Evolutionary conservation across 2,113 vertebrate species (phyloP), one percentile per base, ranked within the genome.

Genomic region (Syrrhaptes paradoxus): DNA sequence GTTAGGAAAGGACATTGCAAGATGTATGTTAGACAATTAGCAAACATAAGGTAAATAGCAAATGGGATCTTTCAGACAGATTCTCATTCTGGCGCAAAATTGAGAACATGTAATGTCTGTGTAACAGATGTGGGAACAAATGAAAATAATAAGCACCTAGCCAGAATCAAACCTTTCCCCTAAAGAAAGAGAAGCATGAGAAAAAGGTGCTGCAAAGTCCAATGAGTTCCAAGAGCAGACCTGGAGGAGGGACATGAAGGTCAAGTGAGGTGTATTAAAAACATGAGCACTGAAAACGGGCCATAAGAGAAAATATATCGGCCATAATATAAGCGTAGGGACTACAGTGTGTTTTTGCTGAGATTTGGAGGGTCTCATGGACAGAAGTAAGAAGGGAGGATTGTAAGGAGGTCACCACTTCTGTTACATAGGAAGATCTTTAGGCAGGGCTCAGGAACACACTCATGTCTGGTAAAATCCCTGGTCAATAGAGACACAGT

Each of bases 261-360:
- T 48, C 11, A 31, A 62, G 25, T 19, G 17, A 95, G 7, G 7
- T 29, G 3, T 31, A n/a, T 72, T 10, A n/a, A 21, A 75, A 74
- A 92, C 12, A 41, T 7, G 14, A 24, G 7, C 31, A 26, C 14
- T 68, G 52, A 25, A 74, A 75, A 34, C 4, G 20, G 14, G 9
- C 36, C 4, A 13, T 1, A 0, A 67, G 28, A 54, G 26, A 49
- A 66, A 73, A 70, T 13, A 20, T 25, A 14, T 2, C 51, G 24
- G 5, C 28, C 3, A 0, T 46, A 49, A 10, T 45, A 0, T 9
- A 17, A 41, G 19, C 21, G 20, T 25, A 61, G n/a, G 13, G 24
- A 41, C 22, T 51, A 5, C 8, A 38, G 20, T 12, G 19, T 34
- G 15, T 0, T 66, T 78, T 65, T 76, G 9, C 26, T 65, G 45